These are phyloP conservation scores for Herpailurus yagouaroundi DNA, from an alignment of 2,113 vertebrate species.

Conservation along the genomic window DNA sequence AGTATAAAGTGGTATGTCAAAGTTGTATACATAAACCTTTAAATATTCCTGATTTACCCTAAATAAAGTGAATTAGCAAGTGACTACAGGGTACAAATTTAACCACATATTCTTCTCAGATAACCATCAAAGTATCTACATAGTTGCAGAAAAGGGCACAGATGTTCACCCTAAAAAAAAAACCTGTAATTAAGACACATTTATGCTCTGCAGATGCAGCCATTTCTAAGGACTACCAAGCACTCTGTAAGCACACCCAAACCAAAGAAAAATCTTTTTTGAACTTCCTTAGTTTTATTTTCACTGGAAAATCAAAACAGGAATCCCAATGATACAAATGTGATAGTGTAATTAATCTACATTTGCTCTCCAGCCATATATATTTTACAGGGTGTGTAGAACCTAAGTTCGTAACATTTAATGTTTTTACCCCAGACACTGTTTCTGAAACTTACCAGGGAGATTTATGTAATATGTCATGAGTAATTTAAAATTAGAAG, in stretches of 20 bases:
- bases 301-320: conserved; percentile 43
- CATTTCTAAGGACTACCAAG: conserved; percentile 62
- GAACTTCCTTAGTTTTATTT: conserved; percentile 47
- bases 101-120: conserved; percentile 67
- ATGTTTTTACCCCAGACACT: neutral
- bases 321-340: neutral
- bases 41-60: conserved; percentile 68
- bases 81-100: conserved; percentile 65
- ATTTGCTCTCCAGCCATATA: neutral
- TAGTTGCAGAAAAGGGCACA: conserved; percentile 75
- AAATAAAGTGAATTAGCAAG: conserved; percentile 75
- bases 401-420: neutral
- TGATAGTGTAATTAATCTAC: neutral
- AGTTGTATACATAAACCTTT: conserved; percentile 55
- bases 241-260: conserved; percentile 54
- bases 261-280: conserved; percentile 21
- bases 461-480: neutral
- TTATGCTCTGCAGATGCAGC: conserved; percentile 66
- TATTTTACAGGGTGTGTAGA: neutral
- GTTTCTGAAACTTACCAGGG: neutral
- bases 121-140: conserved; percentile 64
- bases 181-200: conserved; percentile 78
- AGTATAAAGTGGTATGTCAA: neutral
- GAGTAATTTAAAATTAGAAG: neutral
- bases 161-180: conserved; percentile 80